These are phyloP conservation scores for Epinephelus cyanopodus DNA, from an alignment of 2,113 vertebrate species.

Conservation along the genomic window DNA sequence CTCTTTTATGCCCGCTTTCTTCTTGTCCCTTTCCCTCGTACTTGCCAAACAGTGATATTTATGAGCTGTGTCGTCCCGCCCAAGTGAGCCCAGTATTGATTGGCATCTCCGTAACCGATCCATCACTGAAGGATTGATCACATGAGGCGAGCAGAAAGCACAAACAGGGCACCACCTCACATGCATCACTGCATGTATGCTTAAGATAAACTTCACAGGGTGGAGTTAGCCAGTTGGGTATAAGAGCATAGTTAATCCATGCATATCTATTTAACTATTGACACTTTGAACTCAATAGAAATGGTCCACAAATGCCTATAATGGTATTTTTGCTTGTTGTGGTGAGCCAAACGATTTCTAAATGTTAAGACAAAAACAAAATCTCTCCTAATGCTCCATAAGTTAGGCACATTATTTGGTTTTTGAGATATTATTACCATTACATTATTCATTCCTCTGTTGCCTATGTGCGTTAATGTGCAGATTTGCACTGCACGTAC, in stretches of 20 bases:
- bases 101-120: conserved; percentile 59
- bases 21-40: neutral
- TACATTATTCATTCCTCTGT: too few relatives aligned
- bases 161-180: conserved; percentile 17
- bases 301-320: too few relatives aligned
- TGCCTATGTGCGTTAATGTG: too few relatives aligned
- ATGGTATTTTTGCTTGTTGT: too few relatives aligned
- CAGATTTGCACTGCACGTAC: too few relatives aligned
- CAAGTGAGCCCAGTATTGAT: conserved; percentile 57
- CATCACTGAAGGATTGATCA: conserved; percentile 62
- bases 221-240: neutral
- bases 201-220: conserved; percentile 35
- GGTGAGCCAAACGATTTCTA: too few relatives aligned
- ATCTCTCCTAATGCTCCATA: too few relatives aligned
- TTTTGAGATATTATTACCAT: too few relatives aligned
- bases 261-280: neutral
- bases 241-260: neutral
- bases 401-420: too few relatives aligned
- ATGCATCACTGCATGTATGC: conserved; percentile 36
- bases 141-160: conserved; percentile 33
- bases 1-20: neutral
- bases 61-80: conserved; percentile 41
- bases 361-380: too few relatives aligned
- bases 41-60: conserved; percentile 46
- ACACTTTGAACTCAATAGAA: neutral